These are phyloP conservation scores for Scartelaos histophorus DNA, from an alignment of 2,113 vertebrate species.

Conservation along the genomic window DNA sequence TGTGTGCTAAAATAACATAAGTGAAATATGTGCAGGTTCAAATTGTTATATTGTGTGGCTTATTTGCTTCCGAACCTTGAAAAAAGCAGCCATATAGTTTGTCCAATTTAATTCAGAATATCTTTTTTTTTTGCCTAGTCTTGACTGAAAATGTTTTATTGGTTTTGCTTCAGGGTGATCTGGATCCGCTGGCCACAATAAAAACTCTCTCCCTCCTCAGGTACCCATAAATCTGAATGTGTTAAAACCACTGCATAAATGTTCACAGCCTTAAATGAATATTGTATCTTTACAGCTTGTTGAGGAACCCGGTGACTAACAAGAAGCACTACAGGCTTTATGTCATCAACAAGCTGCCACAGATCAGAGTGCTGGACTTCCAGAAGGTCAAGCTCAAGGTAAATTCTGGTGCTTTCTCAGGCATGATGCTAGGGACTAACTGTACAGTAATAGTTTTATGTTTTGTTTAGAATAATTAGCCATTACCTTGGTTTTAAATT, in stretches of 20 bases:
- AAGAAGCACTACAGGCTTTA: constrained; percentile 99
- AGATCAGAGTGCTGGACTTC: constrained; percentile 95
- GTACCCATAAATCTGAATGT: constrained; percentile 61
- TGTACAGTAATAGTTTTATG: neutral
- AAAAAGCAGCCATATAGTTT: too few species aligned
- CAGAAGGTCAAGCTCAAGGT: constrained; percentile 98
- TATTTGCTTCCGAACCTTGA: too few species aligned
- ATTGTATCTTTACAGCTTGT: constrained; percentile 74
- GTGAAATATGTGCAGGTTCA: too few species aligned
- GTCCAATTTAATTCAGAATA: neutral
- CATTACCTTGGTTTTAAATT: too few species aligned
- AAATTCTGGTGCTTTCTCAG: constrained; percentile 4
- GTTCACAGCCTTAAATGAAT: neutral
- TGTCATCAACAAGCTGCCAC: constrained; percentile 93
- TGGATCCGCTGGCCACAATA: constrained; percentile 89
- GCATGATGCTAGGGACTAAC: neutral
- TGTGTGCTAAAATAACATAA: too few species aligned
- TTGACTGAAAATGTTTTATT: neutral
- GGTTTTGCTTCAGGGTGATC: constrained; percentile 82
- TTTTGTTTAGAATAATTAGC: neutral
- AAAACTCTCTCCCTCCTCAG: constrained; percentile 90
- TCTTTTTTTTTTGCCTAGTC: too few species aligned
- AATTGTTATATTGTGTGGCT: too few species aligned
- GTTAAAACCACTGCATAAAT: neutral
- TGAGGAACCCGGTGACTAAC: constrained; percentile 96